These are phyloP conservation scores for Parnassius orleans DNA, from an alignment of 2,888 invertebrate genomes.

Conservation along the genomic window DNA sequence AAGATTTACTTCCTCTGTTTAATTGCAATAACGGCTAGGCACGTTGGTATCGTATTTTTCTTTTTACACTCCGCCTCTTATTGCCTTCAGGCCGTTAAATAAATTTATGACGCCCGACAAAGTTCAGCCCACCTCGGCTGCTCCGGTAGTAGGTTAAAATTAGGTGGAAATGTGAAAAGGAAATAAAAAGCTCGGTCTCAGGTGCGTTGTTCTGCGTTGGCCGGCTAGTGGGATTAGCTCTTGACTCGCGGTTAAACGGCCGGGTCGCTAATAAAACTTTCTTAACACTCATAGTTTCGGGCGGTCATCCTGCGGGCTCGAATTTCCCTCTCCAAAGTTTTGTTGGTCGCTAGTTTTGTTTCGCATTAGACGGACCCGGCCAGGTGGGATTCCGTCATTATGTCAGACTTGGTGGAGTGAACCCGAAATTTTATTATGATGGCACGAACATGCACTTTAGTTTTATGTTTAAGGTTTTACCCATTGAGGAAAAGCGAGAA, in stretches of 20 bases:
- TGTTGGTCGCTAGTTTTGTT: slow-evolving; percentile 53
- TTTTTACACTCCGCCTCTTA: slow-evolving; percentile 80
- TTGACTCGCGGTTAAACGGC: slow-evolving; percentile 74
- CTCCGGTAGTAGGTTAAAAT: slow-evolving; percentile 65
- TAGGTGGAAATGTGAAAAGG: slow-evolving; percentile 75
- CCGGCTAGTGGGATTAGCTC: slow-evolving; percentile 68
- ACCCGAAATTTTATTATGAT: slow-evolving; percentile 60
- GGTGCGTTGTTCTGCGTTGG: slow-evolving; percentile 63
- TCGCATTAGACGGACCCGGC: slow-evolving; percentile 56
- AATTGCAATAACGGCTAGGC: slow-evolving; percentile 82
- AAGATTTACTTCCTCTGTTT: slow-evolving; percentile 82
- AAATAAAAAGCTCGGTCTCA: slow-evolving; percentile 75
- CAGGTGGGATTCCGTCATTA: slow-evolving; percentile 57
- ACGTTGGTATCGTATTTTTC: slow-evolving; percentile 82
- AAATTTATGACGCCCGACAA: slow-evolving; percentile 80
- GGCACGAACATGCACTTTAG: slow-evolving; percentile 35
- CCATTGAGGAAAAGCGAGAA: slow-evolving; percentile 35
- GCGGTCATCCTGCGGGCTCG: slow-evolving; percentile 59
- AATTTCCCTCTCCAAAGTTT: slow-evolving; percentile 64
- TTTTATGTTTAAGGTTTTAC: slow-evolving; percentile 11
- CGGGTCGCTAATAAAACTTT: slow-evolving; percentile 74
- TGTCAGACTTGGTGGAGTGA: slow-evolving; percentile 44
- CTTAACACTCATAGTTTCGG: slow-evolving; percentile 74
- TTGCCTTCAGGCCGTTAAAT: slow-evolving; percentile 80
- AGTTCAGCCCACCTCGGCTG: slow-evolving; percentile 76